Evolutionary conservation across 2,797 vertebrate genomes (phyloP).

Genomic region (Labroides dimidiatus): DNA sequence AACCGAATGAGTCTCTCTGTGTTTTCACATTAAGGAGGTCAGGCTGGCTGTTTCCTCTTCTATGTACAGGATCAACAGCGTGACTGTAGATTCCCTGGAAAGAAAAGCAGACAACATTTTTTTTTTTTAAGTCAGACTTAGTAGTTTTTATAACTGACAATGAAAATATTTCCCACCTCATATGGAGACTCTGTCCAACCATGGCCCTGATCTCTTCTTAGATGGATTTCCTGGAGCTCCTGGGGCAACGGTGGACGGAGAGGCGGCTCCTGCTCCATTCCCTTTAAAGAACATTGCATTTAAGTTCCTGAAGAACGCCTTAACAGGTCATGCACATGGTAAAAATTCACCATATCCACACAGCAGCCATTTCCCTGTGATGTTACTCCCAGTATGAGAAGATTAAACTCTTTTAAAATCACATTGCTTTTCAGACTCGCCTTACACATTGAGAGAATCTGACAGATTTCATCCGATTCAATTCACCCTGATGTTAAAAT

Average conservation of each 20-base stretch:
- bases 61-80: constrained; percentile 53
- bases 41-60: constrained; percentile 67
- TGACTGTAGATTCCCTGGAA: constrained; percentile 72
- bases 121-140: neutral
- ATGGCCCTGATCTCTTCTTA: constrained; percentile 46
- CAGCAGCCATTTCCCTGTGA: no score
- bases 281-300: constrained; percentile 61
- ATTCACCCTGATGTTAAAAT: no score
- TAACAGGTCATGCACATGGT: no score
- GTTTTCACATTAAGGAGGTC: constrained; percentile 71
- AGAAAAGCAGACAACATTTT: constrained; percentile 16
- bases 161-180: constrained; percentile 62
- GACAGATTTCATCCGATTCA: no score
- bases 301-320: no score
- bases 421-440: no score
- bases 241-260: constrained; percentile 80
- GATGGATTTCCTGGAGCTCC: constrained; percentile 70
- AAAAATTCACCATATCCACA: no score
- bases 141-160: neutral
- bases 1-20: constrained; percentile 69
- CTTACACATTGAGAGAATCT: no score
- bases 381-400: no score
- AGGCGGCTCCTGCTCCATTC: constrained; percentile 73
- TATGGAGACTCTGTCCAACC: constrained; percentile 70
- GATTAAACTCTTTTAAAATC: no score